A percentile compares a stretch with the other conserved stretches of the same genome.
phyloP scores from a whole-genome alignment of 1,140 invertebrate genomes.

The Melitaea cinxia region DNA sequence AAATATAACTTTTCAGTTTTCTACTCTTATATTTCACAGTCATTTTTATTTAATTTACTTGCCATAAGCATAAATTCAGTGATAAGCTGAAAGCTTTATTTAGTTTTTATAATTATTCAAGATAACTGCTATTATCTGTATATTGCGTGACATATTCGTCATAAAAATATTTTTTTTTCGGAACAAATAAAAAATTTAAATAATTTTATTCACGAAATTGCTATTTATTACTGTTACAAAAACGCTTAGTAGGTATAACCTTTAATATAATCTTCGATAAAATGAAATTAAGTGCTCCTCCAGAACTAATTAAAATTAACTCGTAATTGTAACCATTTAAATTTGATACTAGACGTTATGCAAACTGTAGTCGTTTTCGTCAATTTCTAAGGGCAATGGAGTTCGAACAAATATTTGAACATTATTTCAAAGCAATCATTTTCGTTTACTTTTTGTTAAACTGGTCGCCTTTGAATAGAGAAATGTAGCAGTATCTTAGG shows the following conservation, averaged over 20 bases:
- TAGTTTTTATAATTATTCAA: conserved; percentile 17
- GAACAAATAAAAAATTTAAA: conserved; percentile 9
- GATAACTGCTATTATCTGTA: conserved; percentile 13
- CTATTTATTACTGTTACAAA: conserved; percentile 27
- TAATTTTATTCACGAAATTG: conserved; percentile 24
- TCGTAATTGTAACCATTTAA: conserved; percentile 40
- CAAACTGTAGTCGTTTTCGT: conserved; percentile 48
- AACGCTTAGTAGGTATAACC: too few relatives aligned
- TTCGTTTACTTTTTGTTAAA: conserved; percentile 47
- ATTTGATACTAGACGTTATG: conserved; percentile 33
- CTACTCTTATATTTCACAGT: background rate
- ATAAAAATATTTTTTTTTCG: conserved; percentile 25
- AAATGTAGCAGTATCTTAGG: conserved; percentile 25
- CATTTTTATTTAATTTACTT: background rate
- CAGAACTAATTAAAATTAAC: conserved; percentile 57
- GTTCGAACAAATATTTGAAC: conserved; percentile 61
- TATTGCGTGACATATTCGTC: conserved; percentile 24
- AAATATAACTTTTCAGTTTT: background rate
- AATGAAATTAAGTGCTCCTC: conserved; percentile 18
- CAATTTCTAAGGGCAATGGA: conserved; percentile 44
- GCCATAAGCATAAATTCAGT: background rate
- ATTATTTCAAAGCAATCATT: conserved; percentile 64
- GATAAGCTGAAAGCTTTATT: conserved; percentile 12
- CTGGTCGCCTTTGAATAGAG: conserved; percentile 40
- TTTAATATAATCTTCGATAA: conserved; percentile 17